Evolutionary conservation across 53 echinoderm and acorn worm species (phyloP), one percentile per base, ranked within the genome.

Genomic region (Zoroaster sp.): DNA sequence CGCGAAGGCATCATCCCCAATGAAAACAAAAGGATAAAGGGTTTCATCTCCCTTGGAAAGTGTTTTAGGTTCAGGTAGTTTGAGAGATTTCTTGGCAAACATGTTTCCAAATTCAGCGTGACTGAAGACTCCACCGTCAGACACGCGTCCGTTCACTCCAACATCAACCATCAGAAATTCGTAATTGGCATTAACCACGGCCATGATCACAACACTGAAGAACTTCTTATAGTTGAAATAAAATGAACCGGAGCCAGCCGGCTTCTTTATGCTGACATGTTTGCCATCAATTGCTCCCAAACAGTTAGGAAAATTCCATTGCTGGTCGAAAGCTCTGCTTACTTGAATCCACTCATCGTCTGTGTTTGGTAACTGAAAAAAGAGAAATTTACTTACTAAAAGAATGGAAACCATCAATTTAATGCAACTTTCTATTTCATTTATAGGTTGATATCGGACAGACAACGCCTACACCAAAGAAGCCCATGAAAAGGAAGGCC

Each of bases 211-310:
- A 10, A 89, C 32, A 14, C 45, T 44, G 51, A 66, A 67, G 44
- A 2, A 36, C n/a, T 37, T 31, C 66, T 89, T 89, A 35, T 89
- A 89, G 51, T 79, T 89, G 52, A 78, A 89, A 31, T 68, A 78
- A 23, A 30, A 2, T 28, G 78, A 78, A 30, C 89, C 89, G 28
- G 66, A 37, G 32, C 20, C 30, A 5, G 77, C 40, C 32, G 89
- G 89, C 13, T 78, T 67, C 45, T 89, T 78, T 67, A 89, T 43
- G 1, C 25, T 34, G 13, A 89, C 79, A 68, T 89, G 89, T 36
- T 89, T 89, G 14, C 89, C 89, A 89, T 89, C 89, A 15, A 89
- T 77, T n/a, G 89, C 89, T 20, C 89, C 89, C 55, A 89, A 9
- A 78, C 89, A 89, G 40, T 78, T 78, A 33, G 89, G 89, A 38